Base-by-base conservation (phyloP, 2,797 vertebrate genomes). In the Garrulus glandarius region DNA sequence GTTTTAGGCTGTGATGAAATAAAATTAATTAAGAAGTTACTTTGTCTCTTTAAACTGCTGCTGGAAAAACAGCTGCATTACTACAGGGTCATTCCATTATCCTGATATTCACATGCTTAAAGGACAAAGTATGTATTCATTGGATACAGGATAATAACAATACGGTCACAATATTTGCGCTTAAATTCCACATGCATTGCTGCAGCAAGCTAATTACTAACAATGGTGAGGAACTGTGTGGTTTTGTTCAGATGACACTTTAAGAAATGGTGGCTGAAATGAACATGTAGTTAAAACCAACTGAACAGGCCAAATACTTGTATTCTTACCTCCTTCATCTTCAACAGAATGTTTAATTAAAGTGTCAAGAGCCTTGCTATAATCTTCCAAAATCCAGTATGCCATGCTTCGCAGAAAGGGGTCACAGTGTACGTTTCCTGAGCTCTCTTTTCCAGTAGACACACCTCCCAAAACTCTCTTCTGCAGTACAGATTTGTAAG, bases 341-440 rank as follows among this genome's bases (percentile, higher is more conserved):
- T 92, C 96, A 91, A 79, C n/a, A n/a, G 98, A 98, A 84, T 99
- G 98, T 52, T 98, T 99, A 59, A 99, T 98, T 75, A 99, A 98
- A 50, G 99, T 99, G 95, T 99, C 99, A 97, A 99, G 97, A 55
- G 99, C 99, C 87, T 91, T 98, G 95, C 98, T 98, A 97, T 99
- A 99, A 95, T 99, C 98, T 96, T 99, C 99, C 90, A 99, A 98
- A 92, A 99, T 99, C 99, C 99, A 99, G 95, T 98, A 98, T n/a
- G 99, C 98, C 98, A 99, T 99, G 97, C 99, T 99, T 56, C 99
- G 98, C 53, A 99, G 97, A 96, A 99, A 99, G 26, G 99, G 99
- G 96, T 99, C 99, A 71, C 77, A 95, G 85, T 99, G 98, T 74
- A 97, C 92, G 9, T 93, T 97, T 95, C 98, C 98, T 96, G 98